Percentiles rank a stretch among this genome's conserved stretches.
Evolutionary conservation across 2,113 vertebrate genomes (phyloP).

Genomic region (Pelvicachromis taeniatus): DNA sequence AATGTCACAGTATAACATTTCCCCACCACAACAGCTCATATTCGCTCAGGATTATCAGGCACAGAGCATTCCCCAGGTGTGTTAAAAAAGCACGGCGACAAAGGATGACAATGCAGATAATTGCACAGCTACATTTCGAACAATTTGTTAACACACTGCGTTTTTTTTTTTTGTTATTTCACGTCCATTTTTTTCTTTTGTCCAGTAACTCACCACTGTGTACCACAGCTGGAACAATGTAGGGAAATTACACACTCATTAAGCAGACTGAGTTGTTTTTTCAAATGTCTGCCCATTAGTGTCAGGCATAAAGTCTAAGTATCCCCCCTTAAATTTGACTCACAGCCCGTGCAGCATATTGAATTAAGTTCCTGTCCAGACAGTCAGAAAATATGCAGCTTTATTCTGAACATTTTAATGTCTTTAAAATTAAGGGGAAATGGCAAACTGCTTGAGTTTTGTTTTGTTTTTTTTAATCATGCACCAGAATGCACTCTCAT

Average conservation of each 20-base stretch:
- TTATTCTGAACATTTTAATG: neutral
- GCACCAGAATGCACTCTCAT: neutral
- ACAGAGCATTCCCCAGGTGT: constrained; percentile 6
- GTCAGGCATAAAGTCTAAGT: constrained; percentile 1
- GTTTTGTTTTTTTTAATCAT: neutral
- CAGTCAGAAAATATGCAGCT: neutral
- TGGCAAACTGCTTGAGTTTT: neutral
- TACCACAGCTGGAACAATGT: constrained; percentile 52
- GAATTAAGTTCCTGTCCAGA: constrained; percentile 16
- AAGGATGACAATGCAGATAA: constrained; percentile 23
- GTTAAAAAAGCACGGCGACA: constrained; percentile 4
- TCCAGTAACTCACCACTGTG: constrained; percentile 31
- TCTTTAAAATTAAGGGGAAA: neutral
- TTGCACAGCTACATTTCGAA: neutral
- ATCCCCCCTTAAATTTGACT: constrained; percentile 5
- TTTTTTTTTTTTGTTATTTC: neutral
- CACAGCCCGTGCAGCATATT: constrained; percentile 8
- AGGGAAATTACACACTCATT: constrained; percentile 60
- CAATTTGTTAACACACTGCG: neutral
- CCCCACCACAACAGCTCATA: constrained; percentile 25
- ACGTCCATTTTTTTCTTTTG: neutral
- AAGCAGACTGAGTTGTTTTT: constrained; percentile 26
- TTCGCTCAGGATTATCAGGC: constrained; percentile 35
- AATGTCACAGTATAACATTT: constrained; percentile 65
- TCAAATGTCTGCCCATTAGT: constrained; percentile 40